Evolutionary conservation across 2,113 vertebrate species (phyloP).

Genomic region (Rhabdomys dilectus): DNA sequence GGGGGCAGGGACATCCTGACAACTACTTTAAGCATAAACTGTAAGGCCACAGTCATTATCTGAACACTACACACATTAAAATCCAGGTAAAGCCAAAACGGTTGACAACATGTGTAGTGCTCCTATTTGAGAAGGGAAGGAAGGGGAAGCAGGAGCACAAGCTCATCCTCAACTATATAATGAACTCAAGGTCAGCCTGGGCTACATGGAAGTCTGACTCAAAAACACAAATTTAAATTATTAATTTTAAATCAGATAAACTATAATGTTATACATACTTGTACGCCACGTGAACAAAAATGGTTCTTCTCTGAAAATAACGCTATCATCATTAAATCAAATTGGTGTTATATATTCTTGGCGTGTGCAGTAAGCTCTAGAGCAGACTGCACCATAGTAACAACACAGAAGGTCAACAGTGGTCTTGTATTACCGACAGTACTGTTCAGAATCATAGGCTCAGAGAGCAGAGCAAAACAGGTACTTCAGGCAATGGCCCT

Average conservation of each 20-base stretch:
- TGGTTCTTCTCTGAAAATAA: not conserved
- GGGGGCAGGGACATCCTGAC: not conserved
- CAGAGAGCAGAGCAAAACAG: not conserved
- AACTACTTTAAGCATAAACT: slow-evolving; percentile 24
- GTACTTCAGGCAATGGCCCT: not conserved
- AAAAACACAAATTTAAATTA: not conserved
- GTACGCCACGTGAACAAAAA: not conserved
- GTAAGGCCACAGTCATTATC: not conserved
- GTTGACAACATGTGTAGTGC: not conserved
- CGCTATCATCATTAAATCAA: not conserved
- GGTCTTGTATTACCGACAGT: not conserved
- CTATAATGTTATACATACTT: not conserved
- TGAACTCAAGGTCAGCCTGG: not conserved
- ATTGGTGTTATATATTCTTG: not conserved
- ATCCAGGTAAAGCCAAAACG: not conserved
- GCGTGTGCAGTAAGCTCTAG: not conserved
- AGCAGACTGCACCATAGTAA: not conserved
- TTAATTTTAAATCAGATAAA: not conserved
- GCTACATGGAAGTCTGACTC: not conserved
- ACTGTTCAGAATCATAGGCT: slow-evolving; percentile 31
- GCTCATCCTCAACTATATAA: not conserved
- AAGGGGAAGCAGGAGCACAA: not conserved
- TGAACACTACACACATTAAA: not conserved
- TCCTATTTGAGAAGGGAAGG: not conserved
- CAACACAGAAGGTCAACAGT: slow-evolving; percentile 15